Evolutionary conservation across 2,113 vertebrate genomes (phyloP).

Genomic region (Heterochromis multidens): DNA sequence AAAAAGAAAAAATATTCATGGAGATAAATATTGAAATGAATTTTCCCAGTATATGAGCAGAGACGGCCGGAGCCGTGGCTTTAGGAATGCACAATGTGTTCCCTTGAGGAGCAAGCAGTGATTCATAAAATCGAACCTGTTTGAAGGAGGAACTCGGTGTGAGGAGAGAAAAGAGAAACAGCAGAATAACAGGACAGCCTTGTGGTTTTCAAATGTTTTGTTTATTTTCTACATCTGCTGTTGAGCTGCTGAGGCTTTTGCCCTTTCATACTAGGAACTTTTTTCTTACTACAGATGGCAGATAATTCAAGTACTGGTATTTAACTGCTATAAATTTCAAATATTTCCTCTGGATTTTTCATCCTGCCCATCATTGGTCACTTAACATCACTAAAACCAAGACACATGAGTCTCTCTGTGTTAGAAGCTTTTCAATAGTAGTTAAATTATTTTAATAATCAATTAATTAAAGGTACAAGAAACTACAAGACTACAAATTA

Average conservation of each 20-base stretch:
- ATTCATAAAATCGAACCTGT: conserved; percentile 72
- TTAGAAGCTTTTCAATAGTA: neutral
- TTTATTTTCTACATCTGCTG: conserved; percentile 5
- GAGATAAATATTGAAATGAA: conserved; percentile 83
- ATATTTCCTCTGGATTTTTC: neutral
- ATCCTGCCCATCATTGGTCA: neutral
- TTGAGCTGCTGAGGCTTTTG: neutral
- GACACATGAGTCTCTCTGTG: neutral
- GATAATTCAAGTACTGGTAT: neutral
- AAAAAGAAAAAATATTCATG: conserved; percentile 74
- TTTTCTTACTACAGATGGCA: neutral
- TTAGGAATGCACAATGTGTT: conserved; percentile 57
- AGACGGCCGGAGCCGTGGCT: conserved; percentile 41
- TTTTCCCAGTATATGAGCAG: conserved; percentile 70
- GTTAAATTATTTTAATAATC: neutral
- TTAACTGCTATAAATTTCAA: neutral
- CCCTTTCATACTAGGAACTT: neutral
- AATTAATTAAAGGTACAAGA: neutral
- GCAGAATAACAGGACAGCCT: conserved; percentile 24
- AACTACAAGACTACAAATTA: neutral
- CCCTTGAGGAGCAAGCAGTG: conserved; percentile 63
- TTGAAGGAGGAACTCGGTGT: conserved; percentile 57
- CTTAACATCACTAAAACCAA: neutral
- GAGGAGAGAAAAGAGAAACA: conserved; percentile 46
- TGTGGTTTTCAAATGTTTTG: conserved; percentile 16